These are phyloP conservation scores for Cervus canadensis DNA, from an alignment of 2,113 vertebrate genomes.

Conservation along the genomic window DNA sequence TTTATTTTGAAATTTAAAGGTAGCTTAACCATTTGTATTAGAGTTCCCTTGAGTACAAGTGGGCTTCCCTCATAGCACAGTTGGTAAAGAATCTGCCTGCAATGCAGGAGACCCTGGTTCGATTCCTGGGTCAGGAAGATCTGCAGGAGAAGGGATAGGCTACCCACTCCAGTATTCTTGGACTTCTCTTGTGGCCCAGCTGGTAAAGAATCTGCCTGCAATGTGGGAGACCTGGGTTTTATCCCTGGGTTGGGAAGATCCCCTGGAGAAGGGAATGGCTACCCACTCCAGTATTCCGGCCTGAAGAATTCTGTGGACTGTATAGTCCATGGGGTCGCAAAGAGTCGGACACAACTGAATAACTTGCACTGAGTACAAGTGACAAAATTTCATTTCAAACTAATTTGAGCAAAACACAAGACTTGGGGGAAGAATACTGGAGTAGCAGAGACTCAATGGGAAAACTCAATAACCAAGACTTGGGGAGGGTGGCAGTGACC, in stretches of 20 bases:
- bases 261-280: background rate
- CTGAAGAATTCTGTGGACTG: background rate
- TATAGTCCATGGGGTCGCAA: background rate
- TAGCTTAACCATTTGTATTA: background rate
- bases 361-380: background rate
- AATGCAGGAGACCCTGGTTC: background rate
- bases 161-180: background rate
- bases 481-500: background rate
- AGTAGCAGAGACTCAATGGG: background rate
- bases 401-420: background rate
- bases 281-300: background rate
- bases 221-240: background rate
- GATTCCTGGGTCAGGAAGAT: background rate
- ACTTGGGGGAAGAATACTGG: background rate
- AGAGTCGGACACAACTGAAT: background rate
- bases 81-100: background rate
- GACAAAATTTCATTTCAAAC: background rate
- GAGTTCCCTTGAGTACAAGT: background rate
- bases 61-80: background rate
- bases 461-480: background rate
- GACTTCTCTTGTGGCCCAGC: background rate
- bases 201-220: background rate
- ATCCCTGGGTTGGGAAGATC: background rate
- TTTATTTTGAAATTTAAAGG: slow-evolving; percentile 39
- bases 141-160: background rate